A percentile compares a stretch with the other conserved stretches of the same genome.
phyloP scores from a whole-genome alignment of 2,113 vertebrate genomes.

The Poeciliopsis occidentalis region DNA sequence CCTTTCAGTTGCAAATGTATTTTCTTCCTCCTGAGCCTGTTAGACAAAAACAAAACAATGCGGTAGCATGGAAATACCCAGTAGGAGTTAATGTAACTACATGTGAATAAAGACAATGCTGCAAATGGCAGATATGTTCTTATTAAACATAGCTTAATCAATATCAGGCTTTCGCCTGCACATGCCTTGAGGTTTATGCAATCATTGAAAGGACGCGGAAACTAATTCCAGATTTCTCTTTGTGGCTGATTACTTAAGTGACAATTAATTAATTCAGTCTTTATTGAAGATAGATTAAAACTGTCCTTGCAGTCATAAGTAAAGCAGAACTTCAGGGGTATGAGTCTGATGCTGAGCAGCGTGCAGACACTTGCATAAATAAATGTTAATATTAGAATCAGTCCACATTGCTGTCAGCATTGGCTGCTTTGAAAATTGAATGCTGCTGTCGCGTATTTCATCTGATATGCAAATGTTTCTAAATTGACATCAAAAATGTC shows the following conservation, averaged over 20 bases:
- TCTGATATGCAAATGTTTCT: slow-evolving; percentile 57
- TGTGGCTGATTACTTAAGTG: slow-evolving; percentile 11
- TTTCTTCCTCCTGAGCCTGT: too few species aligned
- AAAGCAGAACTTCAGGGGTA: slow-evolving; percentile 20
- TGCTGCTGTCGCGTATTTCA: slow-evolving; percentile 49
- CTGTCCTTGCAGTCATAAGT: slow-evolving; percentile 10
- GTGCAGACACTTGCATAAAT: slow-evolving; percentile 10
- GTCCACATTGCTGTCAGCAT: slow-evolving; percentile 44
- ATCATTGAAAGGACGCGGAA: slow-evolving; percentile 15
- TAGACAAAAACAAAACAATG: too few species aligned
- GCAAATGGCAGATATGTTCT: background rate
- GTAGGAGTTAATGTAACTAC: too few species aligned
- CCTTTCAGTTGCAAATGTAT: too few species aligned
- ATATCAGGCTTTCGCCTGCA: slow-evolving; percentile 8
- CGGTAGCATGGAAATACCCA: too few species aligned
- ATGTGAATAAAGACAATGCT: too few species aligned
- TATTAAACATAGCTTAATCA: slow-evolving; percentile 8
- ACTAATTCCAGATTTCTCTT: slow-evolving; percentile 23
- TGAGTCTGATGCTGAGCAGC: slow-evolving; percentile 11
- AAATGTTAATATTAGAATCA: slow-evolving; percentile 56
- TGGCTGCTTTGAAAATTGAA: slow-evolving; percentile 33
- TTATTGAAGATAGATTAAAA: slow-evolving; percentile 30
- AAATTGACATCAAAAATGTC: slow-evolving; percentile 38
- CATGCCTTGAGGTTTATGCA: slow-evolving; percentile 22
- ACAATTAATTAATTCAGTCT: slow-evolving; percentile 26